Evolutionary conservation across 2,888 invertebrate genomes (phyloP).

Genomic region (Rugalucina vietnamica): DNA sequence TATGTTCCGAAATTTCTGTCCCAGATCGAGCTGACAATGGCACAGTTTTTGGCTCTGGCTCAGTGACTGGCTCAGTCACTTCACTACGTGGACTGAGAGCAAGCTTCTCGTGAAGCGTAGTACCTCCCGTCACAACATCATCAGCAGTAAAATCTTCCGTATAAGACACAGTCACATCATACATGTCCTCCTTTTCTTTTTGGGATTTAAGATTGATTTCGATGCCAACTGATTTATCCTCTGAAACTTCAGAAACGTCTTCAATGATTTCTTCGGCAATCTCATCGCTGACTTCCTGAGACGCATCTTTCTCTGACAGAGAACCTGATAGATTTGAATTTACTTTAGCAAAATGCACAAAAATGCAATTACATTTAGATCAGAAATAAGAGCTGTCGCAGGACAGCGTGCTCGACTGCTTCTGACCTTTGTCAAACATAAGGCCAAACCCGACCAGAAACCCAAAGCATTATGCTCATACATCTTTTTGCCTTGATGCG

Average conservation of each 20-base stretch:
- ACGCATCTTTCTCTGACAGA: conserved; percentile 13
- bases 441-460: too few species aligned
- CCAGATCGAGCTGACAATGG: conserved; percentile 56
- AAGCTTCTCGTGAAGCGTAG: conserved; percentile 53
- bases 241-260: conserved; percentile 45
- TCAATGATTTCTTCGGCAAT: conserved; percentile 48
- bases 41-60: conserved; percentile 45
- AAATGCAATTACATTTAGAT: too few species aligned
- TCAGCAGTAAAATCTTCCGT: conserved; percentile 69
- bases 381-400: too few species aligned
- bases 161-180: conserved; percentile 56
- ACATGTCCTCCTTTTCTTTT: conserved; percentile 44
- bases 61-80: conserved; percentile 27
- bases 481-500: too few species aligned
- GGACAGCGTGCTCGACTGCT: too few species aligned
- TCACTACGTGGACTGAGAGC: conserved; percentile 61
- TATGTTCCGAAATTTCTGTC: conserved; percentile 65
- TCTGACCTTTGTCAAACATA: too few species aligned
- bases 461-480: too few species aligned
- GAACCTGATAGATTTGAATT: conserved; percentile 12
- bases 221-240: conserved; percentile 53
- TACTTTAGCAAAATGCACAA: too few species aligned
- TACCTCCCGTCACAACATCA: conserved; percentile 52
- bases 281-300: conserved; percentile 40
- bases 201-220: conserved; percentile 51